Evolutionary conservation across 2,113 vertebrate genomes (phyloP).

Genomic region (Pedionomus torquatus): DNA sequence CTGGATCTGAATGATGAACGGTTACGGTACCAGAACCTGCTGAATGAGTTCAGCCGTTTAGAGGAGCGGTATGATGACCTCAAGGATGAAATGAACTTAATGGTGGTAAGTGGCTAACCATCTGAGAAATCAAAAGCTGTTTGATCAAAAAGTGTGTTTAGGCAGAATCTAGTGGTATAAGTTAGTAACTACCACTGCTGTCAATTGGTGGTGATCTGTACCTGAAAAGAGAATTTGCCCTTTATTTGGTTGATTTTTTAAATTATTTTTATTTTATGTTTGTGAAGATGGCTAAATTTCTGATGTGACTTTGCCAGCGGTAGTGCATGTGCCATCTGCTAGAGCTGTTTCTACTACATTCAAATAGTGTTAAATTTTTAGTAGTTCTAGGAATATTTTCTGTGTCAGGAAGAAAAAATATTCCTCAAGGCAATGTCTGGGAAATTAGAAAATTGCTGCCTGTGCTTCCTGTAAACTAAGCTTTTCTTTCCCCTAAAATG

Average conservation of each 20-base stretch:
- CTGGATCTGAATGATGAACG: conserved; percentile 94
- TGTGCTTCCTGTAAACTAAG: neutral
- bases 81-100: conserved; percentile 87
- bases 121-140: neutral
- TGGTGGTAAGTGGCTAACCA: conserved; percentile 75
- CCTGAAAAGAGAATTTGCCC: neutral
- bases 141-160: neutral
- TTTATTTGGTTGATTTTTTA: neutral
- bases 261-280: neutral
- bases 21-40: conserved; percentile 95
- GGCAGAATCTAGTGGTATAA: neutral
- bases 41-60: conserved; percentile 92
- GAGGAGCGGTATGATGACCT: conserved; percentile 97
- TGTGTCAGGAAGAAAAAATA: neutral
- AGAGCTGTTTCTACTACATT: neutral
- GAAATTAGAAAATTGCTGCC: neutral
- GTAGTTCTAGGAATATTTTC: neutral
- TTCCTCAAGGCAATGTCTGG: neutral
- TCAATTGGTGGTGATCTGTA: neutral
- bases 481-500: neutral
- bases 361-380: neutral
- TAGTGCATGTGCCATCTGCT: neutral
- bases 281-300: neutral
- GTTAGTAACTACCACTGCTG: neutral
- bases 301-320: neutral